Evolutionary conservation across 2,888 invertebrate genomes (phyloP), one percentile per base, ranked within the genome.

Genomic region (Scelioninae gen. 1): DNA sequence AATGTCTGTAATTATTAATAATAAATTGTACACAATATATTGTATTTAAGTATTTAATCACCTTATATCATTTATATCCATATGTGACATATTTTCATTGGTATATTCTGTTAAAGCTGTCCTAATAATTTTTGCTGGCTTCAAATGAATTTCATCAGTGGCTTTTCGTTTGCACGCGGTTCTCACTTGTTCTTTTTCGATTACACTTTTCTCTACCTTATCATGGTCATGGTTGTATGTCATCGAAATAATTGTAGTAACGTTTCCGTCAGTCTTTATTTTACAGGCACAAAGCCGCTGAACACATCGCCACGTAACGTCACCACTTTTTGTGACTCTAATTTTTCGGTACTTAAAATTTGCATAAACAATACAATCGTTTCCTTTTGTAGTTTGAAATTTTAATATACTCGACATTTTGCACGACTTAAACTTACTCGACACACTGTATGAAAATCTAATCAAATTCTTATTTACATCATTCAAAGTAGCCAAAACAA

Each of bases 301-400:
- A 53, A n/a, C n/a, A 53, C 53, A 53, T 23, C 53, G 29, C 53
- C 53, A 29, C 32, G 53, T 31, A 31, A 53, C 31, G 8, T 53
- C 23, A 23, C 49, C 49, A 23, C n/a, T n/a, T 31, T 31, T 53
- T 31, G 13, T 53, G 5, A 31, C 53, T 1, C n/a, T n/a, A 31
- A 49, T 11, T 49, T 49, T 49, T 53, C 29, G 4, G 32, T 53
- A 53, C 13, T 53, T 53, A 13, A 31, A 53, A 29, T 53, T 13
- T n/a, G 9, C n/a, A 11, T n/a, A 29, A 31, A 4, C 10, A 11
- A 53, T 53, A 11, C 53, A 31, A n/a, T 31, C n/a, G 31, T 53
- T 31, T 53, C 53, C 53, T 53, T 31, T 29, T 5, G 53, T 53
- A 7, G 31, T 53, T 53, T 31, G 7, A 23, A 51, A 16, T 51